A percentile compares a stretch with the other conserved stretches of the same genome.
These are phyloP conservation scores for Eucriotettix oculatus DNA, from an alignment of 2,888 invertebrate species.

Conservation along the genomic window DNA sequence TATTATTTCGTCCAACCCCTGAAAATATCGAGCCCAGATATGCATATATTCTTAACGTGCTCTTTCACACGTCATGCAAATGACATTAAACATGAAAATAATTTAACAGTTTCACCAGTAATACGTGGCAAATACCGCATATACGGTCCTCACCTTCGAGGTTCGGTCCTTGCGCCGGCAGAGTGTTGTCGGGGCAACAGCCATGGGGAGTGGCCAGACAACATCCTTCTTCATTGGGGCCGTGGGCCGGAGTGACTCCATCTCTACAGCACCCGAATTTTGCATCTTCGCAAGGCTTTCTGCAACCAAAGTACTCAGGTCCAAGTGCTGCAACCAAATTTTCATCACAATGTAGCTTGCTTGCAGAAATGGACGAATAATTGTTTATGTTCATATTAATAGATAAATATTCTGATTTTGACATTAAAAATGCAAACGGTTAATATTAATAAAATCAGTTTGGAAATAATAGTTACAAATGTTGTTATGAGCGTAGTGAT, in stretches of 20 bases:
- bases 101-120: neutral
- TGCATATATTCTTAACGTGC: no score
- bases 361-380: no score
- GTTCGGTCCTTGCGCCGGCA: conserved; percentile 63
- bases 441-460: no score
- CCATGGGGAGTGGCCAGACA: conserved; percentile 55
- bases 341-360: neutral
- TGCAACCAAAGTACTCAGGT: conserved; percentile 56
- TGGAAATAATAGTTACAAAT: no score
- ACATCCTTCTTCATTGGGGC: conserved; percentile 66
- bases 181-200: conserved; percentile 84
- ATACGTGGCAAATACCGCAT: neutral
- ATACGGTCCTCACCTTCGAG: conserved; percentile 34
- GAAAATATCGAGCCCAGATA: no score
- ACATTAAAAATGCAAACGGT: no score
- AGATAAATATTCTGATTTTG: no score
- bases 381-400: no score
- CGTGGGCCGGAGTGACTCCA: conserved; percentile 67
- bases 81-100: neutral
- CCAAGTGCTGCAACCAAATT: conserved; percentile 38
- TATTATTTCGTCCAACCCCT: no score
- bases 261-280: conserved; percentile 81
- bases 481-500: no score
- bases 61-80: no score
- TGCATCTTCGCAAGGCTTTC: conserved; percentile 45